phyloP scores from a whole-genome alignment of 2,113 vertebrate species.

The Pontoporia blainvillei region DNA sequence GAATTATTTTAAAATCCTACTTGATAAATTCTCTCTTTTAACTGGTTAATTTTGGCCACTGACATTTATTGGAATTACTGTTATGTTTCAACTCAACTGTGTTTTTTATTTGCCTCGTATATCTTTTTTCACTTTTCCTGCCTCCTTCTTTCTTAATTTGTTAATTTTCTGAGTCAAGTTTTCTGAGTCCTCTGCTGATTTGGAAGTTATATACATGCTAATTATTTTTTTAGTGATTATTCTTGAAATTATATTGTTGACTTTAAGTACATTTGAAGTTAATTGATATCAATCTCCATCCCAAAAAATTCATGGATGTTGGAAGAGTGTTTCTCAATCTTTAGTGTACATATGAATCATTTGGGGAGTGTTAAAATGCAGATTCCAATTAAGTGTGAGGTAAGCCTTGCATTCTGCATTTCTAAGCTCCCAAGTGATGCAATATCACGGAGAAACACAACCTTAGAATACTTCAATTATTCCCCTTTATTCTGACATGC shows the following conservation, averaged over 20 bases:
- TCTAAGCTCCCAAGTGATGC: neutral
- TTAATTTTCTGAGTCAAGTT: conserved; percentile 8
- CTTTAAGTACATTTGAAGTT: neutral
- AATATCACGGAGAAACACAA: neutral
- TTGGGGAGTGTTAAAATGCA: neutral
- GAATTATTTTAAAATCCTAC: neutral
- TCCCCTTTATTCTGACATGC: neutral
- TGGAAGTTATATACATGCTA: neutral
- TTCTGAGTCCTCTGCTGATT: neutral
- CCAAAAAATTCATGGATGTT: neutral
- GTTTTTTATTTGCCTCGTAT: neutral
- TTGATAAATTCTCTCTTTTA: neutral
- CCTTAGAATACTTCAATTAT: neutral
- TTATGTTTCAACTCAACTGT: neutral
- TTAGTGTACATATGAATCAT: neutral
- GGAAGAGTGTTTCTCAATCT: neutral
- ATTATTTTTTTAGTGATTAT: neutral
- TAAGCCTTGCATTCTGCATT: neutral
- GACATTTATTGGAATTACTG: neutral
- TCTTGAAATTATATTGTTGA: conserved; percentile 1
- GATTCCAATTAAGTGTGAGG: neutral
- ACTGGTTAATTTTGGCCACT: neutral
- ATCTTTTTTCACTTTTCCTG: neutral
- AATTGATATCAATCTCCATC: neutral
- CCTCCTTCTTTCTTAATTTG: neutral